Evolutionary conservation across 2,797 vertebrate species (phyloP).

Genomic region (Enteromius fasciolatus): DNA sequence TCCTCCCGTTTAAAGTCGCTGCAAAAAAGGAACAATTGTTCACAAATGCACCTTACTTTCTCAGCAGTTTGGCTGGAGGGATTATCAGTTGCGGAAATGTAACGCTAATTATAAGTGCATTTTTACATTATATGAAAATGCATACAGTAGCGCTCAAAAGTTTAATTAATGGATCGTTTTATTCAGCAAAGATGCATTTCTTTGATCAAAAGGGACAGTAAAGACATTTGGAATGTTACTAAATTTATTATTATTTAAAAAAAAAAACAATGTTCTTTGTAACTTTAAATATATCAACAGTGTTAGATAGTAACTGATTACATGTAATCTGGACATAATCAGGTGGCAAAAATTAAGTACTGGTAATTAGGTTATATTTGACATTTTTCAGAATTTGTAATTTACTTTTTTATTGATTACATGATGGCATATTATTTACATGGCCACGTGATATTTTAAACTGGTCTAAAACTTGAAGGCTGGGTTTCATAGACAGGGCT

Average conservation of each 20-base stretch:
- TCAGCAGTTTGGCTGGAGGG: not conserved
- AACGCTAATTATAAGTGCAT: not conserved
- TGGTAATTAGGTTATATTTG: not conserved
- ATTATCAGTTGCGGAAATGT: not conserved
- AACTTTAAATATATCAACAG: not conserved
- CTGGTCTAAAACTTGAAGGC: not conserved
- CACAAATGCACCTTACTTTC: slow-evolving; percentile 33
- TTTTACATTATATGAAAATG: not conserved
- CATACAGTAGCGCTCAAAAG: not conserved
- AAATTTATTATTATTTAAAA: not conserved
- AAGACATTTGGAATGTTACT: not conserved
- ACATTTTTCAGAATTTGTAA: not conserved
- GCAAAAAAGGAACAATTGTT: slow-evolving; percentile 34
- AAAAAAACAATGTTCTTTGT: not conserved
- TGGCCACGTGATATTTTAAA: not conserved
- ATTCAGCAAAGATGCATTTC: not conserved
- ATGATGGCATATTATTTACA: not conserved
- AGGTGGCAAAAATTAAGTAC: not conserved
- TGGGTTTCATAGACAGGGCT: too few relatives aligned
- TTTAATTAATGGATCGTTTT: not conserved
- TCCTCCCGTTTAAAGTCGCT: slow-evolving; percentile 31
- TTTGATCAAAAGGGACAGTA: not conserved
- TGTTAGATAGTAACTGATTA: not conserved
- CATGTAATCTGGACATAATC: slow-evolving; percentile 2
- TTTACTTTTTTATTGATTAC: slow-evolving; percentile 1